These are phyloP conservation scores for Psilopsiagon aurifrons DNA, from an alignment of 2,113 vertebrate genomes.

Conservation along the genomic window DNA sequence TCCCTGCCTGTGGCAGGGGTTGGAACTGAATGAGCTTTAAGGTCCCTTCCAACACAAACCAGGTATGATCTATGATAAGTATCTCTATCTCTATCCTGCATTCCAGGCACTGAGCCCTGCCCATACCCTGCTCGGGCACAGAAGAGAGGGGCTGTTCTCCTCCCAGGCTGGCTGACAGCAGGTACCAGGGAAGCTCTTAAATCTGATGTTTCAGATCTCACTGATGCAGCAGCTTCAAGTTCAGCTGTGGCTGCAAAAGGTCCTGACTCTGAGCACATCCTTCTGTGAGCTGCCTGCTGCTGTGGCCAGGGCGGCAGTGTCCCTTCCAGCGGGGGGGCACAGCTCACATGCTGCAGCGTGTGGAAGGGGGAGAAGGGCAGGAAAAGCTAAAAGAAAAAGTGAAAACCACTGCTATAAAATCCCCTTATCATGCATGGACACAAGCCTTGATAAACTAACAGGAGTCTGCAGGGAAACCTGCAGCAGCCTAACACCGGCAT, in stretches of 20 bases:
- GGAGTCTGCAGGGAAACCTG: neutral
- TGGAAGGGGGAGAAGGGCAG: neutral
- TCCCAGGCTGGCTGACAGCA: neutral
- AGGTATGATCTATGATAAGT: neutral
- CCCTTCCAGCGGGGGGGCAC: fast-evolving
- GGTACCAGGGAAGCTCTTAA: neutral
- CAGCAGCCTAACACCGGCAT: neutral
- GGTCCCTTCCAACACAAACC: neutral
- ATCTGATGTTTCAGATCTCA: neutral
- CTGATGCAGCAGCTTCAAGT: neutral
- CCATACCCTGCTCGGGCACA: fast-evolving
- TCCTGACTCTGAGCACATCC: neutral
- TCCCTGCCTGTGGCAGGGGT: neutral
- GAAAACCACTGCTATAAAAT: neutral
- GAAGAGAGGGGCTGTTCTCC: neutral
- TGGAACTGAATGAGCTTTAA: neutral
- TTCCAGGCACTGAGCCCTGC: fast-evolving
- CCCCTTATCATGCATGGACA: neutral
- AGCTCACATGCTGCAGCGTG: neutral
- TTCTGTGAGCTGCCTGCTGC: fast-evolving
- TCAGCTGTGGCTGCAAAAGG: neutral
- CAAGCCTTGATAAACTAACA: neutral
- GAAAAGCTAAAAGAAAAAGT: neutral
- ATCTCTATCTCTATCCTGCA: neutral
- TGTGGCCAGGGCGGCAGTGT: neutral